Evolutionary conservation across 2,888 invertebrate genomes (phyloP).

Genomic region (Embidobia sp.): DNA sequence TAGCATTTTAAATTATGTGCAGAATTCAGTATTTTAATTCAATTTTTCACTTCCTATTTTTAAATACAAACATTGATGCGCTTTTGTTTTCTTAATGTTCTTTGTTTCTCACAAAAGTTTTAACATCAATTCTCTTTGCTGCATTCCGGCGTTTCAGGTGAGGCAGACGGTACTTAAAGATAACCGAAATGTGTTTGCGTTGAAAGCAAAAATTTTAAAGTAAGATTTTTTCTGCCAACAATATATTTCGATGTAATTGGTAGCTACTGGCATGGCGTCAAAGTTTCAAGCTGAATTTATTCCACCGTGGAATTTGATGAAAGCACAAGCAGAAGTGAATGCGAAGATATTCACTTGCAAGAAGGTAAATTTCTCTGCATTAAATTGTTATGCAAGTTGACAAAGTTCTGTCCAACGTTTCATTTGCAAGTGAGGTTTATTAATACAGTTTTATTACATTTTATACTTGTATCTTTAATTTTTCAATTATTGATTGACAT

Average conservation of each 20-base stretch:
- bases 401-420: background rate
- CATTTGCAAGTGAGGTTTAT: too few species aligned
- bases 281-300: slow-evolving; percentile 69
- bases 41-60: too few species aligned
- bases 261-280: slow-evolving; percentile 19
- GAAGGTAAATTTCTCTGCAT: slow-evolving; percentile 17
- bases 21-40: too few species aligned
- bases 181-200: slow-evolving; percentile 4
- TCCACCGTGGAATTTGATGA: slow-evolving; percentile 71
- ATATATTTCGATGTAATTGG: slow-evolving; percentile 34
- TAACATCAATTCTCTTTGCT: too few species aligned
- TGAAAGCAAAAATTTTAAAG: slow-evolving; percentile 14
- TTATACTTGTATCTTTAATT: too few species aligned
- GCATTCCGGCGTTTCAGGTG: too few species aligned
- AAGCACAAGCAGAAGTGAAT: slow-evolving; percentile 62
- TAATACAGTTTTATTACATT: too few species aligned
- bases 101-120: too few species aligned
- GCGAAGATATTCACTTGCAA: slow-evolving; percentile 55
- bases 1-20: too few species aligned
- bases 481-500: too few species aligned
- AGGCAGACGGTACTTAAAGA: background rate
- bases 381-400: slow-evolving; percentile 4
- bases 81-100: too few species aligned
- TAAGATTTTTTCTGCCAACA: slow-evolving; percentile 7
- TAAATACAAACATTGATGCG: too few species aligned